Percentiles rank a stretch among this genome's conserved stretches.
phyloP scores from a whole-genome alignment of 2,113 vertebrate species.

The Oncorhynchus tshawytscha region DNA sequence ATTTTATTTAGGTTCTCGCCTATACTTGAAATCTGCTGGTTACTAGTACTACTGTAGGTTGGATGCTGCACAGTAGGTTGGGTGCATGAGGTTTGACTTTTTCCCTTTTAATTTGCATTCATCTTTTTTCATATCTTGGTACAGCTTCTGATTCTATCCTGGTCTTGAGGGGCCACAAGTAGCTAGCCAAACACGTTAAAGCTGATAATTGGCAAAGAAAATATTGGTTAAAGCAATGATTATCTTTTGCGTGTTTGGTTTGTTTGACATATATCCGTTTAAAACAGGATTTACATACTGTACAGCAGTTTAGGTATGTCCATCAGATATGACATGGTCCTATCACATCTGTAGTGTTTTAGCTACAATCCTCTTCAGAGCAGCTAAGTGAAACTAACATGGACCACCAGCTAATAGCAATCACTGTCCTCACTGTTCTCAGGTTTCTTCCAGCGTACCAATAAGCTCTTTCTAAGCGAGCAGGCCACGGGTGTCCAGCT shows the following conservation, averaged over 20 bases:
- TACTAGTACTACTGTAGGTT: not conserved
- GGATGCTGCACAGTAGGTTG: not conserved
- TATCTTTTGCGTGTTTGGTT: too few species aligned
- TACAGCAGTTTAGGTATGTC: conserved; percentile 18
- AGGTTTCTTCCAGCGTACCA: conserved; percentile 78
- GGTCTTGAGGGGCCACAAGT: not conserved
- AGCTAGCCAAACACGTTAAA: too few species aligned
- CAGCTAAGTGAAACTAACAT: conserved; percentile 19
- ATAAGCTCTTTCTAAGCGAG: conserved; percentile 75
- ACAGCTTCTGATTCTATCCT: not conserved
- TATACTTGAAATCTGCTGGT: not conserved
- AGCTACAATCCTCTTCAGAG: not conserved
- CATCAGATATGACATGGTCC: not conserved
- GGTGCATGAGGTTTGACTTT: not conserved
- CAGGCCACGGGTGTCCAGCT: conserved; percentile 48
- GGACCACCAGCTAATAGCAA: conserved; percentile 44
- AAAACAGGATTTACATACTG: too few species aligned
- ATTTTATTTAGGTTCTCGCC: conserved; percentile 3
- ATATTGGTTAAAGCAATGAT: too few species aligned
- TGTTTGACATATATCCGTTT: too few species aligned
- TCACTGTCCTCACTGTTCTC: conserved; percentile 47
- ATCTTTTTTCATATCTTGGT: not conserved
- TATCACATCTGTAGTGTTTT: not conserved
- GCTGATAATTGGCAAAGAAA: too few species aligned
- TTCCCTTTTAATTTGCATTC: not conserved